Percentiles rank a stretch among this genome's conserved stretches.
These are phyloP conservation scores for Ophion ellenae DNA, from an alignment of 2,888 invertebrate species.

Conservation along the genomic window DNA sequence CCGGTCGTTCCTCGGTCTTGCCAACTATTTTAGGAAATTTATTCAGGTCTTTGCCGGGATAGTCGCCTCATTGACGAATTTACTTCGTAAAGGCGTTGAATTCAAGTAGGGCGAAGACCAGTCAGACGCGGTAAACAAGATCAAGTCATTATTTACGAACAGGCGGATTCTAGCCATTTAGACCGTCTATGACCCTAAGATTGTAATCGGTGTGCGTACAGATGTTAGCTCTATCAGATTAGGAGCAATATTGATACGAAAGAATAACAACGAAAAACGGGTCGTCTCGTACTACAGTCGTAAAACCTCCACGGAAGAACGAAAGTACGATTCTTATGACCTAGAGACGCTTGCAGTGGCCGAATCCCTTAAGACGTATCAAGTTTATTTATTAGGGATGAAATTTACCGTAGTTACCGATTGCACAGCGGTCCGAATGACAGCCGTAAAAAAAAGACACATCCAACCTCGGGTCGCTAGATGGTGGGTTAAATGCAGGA, in stretches of 20 bases:
- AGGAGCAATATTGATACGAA: slow-evolving; percentile 77
- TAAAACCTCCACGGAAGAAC: slow-evolving; percentile 51
- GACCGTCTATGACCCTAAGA: slow-evolving; percentile 72
- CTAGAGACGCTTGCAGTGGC: slow-evolving; percentile 62
- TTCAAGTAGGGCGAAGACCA: slow-evolving; percentile 71
- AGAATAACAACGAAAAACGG: slow-evolving; percentile 43
- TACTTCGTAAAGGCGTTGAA: slow-evolving; percentile 68
- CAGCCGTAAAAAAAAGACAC: slow-evolving; percentile 72
- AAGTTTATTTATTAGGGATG: slow-evolving; percentile 63
- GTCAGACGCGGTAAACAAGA: slow-evolving; percentile 69
- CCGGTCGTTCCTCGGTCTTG: slow-evolving; percentile 73
- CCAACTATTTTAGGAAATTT: slow-evolving; percentile 75
- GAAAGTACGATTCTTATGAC: slow-evolving; percentile 59
- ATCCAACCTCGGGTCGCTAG: slow-evolving; percentile 73
- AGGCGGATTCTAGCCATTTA: slow-evolving; percentile 72
- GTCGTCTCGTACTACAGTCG: slow-evolving; percentile 60
- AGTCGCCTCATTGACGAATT: slow-evolving; percentile 71
- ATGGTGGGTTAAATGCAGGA: slow-evolving; percentile 74
- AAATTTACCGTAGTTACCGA: slow-evolving; percentile 63
- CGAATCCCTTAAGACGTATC: slow-evolving; percentile 42
- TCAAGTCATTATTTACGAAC: slow-evolving; percentile 69
- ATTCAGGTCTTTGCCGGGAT: slow-evolving; percentile 70
- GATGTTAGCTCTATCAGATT: slow-evolving; percentile 77
- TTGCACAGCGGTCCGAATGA: slow-evolving; percentile 71
- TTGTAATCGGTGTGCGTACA: slow-evolving; percentile 76